Evolutionary conservation across 2,113 vertebrate species (phyloP).

Genomic region (rabbit (Oryctolagus cuniculus)): DNA sequence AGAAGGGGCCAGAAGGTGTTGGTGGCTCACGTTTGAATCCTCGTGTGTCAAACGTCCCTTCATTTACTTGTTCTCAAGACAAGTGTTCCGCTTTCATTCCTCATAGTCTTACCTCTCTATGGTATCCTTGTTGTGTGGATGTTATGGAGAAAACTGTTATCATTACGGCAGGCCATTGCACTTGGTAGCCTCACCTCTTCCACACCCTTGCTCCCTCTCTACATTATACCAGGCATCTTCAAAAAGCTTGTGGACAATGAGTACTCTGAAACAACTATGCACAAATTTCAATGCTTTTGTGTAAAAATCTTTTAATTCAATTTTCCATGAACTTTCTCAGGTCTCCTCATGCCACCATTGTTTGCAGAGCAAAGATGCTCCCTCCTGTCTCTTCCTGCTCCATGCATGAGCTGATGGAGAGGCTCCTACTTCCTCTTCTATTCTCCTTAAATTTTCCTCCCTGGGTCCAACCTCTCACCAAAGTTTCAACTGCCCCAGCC

Average conservation of each 20-base stretch:
- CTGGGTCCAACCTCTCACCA: neutral
- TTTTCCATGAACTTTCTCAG: too few species aligned
- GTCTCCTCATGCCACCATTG: too few species aligned
- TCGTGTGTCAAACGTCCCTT: neutral
- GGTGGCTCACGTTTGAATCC: neutral
- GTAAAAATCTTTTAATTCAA: too few species aligned
- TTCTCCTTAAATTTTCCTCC: neutral
- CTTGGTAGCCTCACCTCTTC: too few species aligned
- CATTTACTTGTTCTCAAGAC: slow-evolving; percentile 6
- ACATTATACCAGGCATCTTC: neutral
- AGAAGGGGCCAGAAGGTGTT: neutral
- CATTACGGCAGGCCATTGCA: neutral
- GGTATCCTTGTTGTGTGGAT: neutral
- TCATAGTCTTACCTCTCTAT: neutral
- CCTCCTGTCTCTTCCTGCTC: neutral
- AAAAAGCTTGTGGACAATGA: too few species aligned
- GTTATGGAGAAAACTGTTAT: neutral
- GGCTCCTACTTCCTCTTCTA: neutral
- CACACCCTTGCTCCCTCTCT: neutral
- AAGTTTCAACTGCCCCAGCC: neutral
- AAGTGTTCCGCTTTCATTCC: neutral
- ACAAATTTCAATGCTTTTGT: too few species aligned
- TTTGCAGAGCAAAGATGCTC: neutral
- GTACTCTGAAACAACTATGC: too few species aligned
- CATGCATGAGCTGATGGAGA: accelerated